phyloP scores from a whole-genome alignment of 2,888 invertebrate species.

The Zele albiditarsus region DNA sequence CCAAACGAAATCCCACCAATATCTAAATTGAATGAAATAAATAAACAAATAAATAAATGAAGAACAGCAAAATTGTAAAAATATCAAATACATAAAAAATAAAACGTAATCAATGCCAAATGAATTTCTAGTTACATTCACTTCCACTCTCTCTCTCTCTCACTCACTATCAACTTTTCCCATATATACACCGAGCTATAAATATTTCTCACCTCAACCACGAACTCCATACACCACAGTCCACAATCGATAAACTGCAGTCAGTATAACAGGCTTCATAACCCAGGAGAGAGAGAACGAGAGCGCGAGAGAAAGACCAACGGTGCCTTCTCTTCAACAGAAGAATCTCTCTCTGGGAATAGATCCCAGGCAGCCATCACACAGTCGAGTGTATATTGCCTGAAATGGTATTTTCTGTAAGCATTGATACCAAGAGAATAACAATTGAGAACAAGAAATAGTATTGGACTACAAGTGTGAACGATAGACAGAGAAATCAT shows the following conservation, averaged over 20 bases:
- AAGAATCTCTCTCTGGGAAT: slow-evolving; percentile 30
- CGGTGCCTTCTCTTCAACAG: neutral
- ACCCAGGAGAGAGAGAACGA: slow-evolving; percentile 13
- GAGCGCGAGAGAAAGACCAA: neutral
- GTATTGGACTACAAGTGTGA: slow-evolving; percentile 3
- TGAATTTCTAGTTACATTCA: neutral
- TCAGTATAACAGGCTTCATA: slow-evolving; percentile 24
- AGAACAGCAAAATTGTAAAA: neutral
- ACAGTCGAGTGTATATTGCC: slow-evolving; percentile 32
- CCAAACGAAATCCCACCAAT: no score
- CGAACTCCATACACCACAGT: slow-evolving; percentile 4
- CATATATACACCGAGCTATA: neutral
- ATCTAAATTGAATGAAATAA: neutral
- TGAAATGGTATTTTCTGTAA: slow-evolving; percentile 41
- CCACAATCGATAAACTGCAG: slow-evolving; percentile 24
- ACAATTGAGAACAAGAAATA: slow-evolving; percentile 35
- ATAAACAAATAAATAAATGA: neutral
- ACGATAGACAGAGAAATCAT: neutral
- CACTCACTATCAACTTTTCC: neutral
- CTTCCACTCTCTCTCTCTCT: neutral
- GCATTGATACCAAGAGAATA: slow-evolving; percentile 40
- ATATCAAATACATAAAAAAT: neutral
- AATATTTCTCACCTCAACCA: slow-evolving; percentile 10
- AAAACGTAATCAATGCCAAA: neutral
- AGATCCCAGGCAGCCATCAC: slow-evolving; percentile 18